Base-by-base conservation (phyloP, 1,140 invertebrate genomes). In the Rhizoglyphus robini region DNA sequence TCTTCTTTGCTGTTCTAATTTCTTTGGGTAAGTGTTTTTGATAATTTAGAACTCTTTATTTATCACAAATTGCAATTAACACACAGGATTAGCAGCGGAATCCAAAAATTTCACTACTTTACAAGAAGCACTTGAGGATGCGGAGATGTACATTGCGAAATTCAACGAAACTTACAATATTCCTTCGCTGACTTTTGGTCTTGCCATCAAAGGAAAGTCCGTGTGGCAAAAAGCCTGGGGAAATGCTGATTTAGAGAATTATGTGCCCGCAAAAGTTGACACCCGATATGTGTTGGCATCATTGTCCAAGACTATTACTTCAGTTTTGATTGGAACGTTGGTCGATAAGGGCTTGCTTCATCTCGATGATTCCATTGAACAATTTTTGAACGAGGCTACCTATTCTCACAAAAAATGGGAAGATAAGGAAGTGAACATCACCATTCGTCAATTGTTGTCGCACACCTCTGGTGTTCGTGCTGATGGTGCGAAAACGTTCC, bases 391-490 rank as follows among this genome's bases (percentile, higher is more conserved):
- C 4, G 23, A 8, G 5, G 4, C 11, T 60, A 11, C 23, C 11
- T 60, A 23, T 8, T 31, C 58, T 5, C 11, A 8, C 5, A 47
- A 60, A 5, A 47, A 4, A 31, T 60, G 18, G 5, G 30, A 31
- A 20, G 58, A 31, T 5, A 31, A 11, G 5, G 4, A 46, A 31
- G 8, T 48, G 8, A 41, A 60, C 4, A 47, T 60, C 20, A 60
- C 58, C 8, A 11, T 60, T 18, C n/a, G 58, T n/a, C 58, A 48
- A 41, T 5, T 60, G 4, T 11, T 60, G 58, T 60, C 58, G 30
- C 58, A 60, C 30, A 60, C 30, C n/a, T 20, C 58, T 5, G 58
- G 58, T 29, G 8, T 34, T 8, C 58, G 23, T 20, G 4, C 32
- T 11, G 32, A 20, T 8, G 58, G 11, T 60, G 8, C 51, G 11